Conservation (phyloP, 2,797 vertebrate species). For the Mycteria americana region DNA sequence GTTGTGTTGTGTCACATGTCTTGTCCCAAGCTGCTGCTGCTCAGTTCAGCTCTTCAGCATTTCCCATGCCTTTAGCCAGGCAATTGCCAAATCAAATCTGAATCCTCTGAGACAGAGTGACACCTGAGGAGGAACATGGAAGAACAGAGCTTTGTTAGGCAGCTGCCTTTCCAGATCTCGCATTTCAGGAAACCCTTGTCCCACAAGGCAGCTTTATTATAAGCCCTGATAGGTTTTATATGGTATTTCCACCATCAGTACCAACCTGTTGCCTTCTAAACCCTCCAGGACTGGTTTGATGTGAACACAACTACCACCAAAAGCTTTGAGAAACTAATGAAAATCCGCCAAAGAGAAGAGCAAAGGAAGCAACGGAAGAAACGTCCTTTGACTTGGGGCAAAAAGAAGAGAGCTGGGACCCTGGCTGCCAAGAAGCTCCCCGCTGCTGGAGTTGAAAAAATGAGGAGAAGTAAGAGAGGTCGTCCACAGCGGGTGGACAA, state of each 20-base stretch:
- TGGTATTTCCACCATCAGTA: neutral
- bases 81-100: neutral
- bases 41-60: neutral
- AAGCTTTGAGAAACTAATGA: conserved; percentile 87
- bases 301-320: conserved; percentile 86
- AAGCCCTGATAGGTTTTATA: neutral
- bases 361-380: conserved; percentile 70
- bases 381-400: conserved; percentile 19
- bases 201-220: neutral
- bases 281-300: conserved; percentile 90
- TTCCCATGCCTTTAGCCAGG: neutral
- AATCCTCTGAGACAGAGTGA: neutral
- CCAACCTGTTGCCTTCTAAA: conserved; percentile 49
- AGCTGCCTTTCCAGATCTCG: neutral
- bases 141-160: neutral
- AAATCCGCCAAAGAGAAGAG: conserved; percentile 79
- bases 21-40: neutral
- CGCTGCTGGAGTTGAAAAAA: conserved; percentile 42
- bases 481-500: neutral
- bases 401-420: conserved; percentile 42
- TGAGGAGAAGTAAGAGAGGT: conserved; percentile 51
- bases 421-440: conserved; percentile 51
- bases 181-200: neutral
- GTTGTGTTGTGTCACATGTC: neutral
- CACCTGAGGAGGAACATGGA: neutral